Percentiles rank a stretch among this genome's conserved stretches.
phyloP scores from a whole-genome alignment of 2,888 invertebrate species.

The Lutraria lutraria region DNA sequence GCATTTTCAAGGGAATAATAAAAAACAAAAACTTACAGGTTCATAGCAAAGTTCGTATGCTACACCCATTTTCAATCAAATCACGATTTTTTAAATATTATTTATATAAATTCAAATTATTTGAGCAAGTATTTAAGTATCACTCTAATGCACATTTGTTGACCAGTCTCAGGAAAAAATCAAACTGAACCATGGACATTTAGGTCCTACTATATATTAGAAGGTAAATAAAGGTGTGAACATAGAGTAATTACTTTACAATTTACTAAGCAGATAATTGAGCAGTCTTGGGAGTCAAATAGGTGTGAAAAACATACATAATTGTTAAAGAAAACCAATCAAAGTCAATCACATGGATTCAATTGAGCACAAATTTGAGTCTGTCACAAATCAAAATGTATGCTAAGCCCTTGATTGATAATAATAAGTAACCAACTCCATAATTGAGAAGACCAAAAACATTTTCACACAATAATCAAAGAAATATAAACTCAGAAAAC shows the following conservation, averaged over 20 bases:
- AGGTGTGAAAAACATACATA: conserved; percentile 17
- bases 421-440: background rate
- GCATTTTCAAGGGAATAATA: background rate
- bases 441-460: background rate
- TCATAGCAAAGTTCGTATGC: conserved; percentile 36
- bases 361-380: background rate
- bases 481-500: background rate
- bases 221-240: conserved; percentile 27
- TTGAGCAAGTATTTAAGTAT: conserved; percentile 5
- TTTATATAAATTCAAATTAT: background rate
- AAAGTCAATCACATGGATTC: background rate
- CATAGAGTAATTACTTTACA: conserved; percentile 23
- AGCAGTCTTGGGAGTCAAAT: conserved; percentile 7
- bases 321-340: background rate
- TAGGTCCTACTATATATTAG: background rate
- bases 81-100: background rate
- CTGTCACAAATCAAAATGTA: background rate
- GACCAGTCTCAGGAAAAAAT: background rate
- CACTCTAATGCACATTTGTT: background rate
- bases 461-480: conserved; percentile 5
- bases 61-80: conserved; percentile 9
- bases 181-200: background rate
- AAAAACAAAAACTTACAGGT: conserved; percentile 16
- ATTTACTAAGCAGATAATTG: conserved; percentile 11
- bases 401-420: background rate